These are phyloP conservation scores for Malurus alboscapulatus DNA, from an alignment of 2,113 vertebrate species.

Conservation along the genomic window DNA sequence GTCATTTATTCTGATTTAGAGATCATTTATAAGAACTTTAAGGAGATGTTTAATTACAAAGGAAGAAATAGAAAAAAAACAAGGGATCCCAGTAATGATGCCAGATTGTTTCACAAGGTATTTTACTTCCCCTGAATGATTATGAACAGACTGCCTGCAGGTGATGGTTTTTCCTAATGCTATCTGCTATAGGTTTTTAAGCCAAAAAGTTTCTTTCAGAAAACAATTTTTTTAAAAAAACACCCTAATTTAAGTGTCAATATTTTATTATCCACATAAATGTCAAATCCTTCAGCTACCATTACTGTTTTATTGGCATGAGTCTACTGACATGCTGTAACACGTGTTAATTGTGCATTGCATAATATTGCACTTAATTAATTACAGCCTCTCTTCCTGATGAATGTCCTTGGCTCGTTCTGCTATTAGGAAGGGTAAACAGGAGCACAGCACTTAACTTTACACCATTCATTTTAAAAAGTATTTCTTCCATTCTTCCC, in stretches of 20 bases:
- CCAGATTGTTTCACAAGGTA: background rate
- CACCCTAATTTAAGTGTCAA: background rate
- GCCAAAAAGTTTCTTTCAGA: background rate
- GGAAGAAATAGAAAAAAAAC: background rate
- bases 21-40: background rate
- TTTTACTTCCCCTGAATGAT: background rate
- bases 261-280: slow-evolving; percentile 16
- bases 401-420: background rate
- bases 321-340: background rate
- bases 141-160: background rate
- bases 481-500: background rate
- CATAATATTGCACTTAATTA: slow-evolving; percentile 22
- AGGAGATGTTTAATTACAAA: background rate
- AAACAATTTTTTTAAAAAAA: background rate
- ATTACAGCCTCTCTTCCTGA: background rate
- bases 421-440: background rate
- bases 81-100: background rate
- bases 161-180: background rate
- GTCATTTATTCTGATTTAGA: background rate
- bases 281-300: background rate
- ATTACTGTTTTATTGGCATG: background rate
- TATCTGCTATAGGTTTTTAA: background rate
- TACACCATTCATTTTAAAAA: background rate
- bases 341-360: slow-evolving; percentile 20
- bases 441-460: background rate